phyloP scores from a whole-genome alignment of 2,113 vertebrate species.

The Emydura subglobosa region DNA sequence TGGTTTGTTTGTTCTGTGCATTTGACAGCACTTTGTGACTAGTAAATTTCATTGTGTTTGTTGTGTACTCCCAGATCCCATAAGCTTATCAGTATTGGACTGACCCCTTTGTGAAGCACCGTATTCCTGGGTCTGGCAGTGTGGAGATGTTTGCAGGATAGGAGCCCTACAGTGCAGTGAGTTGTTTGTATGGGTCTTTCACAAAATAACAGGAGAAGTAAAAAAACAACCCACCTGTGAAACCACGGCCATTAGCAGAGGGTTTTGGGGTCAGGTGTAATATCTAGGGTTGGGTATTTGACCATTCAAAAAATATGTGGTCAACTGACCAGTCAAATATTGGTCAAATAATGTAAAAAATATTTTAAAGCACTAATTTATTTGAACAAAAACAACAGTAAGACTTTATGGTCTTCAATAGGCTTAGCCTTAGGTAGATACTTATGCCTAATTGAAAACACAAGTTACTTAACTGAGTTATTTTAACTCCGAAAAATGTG shows the following conservation, averaged over 20 bases:
- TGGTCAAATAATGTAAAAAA: background rate
- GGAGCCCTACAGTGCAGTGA: background rate
- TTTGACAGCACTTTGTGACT: background rate
- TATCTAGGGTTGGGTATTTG: background rate
- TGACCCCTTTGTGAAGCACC: background rate
- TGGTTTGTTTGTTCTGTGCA: background rate
- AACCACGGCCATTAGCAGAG: background rate
- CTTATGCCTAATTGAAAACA: background rate
- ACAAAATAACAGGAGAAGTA: background rate
- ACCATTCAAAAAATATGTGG: background rate
- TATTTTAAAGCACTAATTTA: background rate
- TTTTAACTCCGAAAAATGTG: background rate
- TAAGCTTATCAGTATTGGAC: background rate
- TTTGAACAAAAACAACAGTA: background rate
- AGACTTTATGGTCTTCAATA: background rate
- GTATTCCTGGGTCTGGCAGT: background rate
- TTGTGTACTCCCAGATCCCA: background rate
- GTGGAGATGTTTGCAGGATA: background rate
- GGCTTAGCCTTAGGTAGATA: background rate
- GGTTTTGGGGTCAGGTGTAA: background rate
- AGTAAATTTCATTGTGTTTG: background rate
- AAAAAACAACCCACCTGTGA: background rate
- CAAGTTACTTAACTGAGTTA: background rate
- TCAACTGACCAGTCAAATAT: background rate
- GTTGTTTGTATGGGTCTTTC: background rate